Percentiles rank a stretch among this genome's conserved stretches.
Evolutionary conservation across 2,888 invertebrate genomes (phyloP).

Genomic region (Bugulina stolonifera): DNA sequence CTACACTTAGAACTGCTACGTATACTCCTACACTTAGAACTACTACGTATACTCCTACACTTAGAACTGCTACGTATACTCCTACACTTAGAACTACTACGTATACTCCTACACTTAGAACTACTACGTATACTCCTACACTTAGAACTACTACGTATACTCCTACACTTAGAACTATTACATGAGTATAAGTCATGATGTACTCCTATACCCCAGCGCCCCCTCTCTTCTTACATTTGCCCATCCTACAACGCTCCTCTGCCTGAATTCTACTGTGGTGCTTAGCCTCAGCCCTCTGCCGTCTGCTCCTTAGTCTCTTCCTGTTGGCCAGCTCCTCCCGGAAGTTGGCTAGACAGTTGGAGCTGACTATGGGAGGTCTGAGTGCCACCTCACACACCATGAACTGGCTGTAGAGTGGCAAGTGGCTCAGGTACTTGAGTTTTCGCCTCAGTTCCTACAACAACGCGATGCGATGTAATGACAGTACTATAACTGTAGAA

Average conservation of each 20-base stretch:
- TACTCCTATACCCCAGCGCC: not conserved
- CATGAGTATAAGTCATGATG: no score
- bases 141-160: no score
- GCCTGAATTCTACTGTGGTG: conserved; percentile 71
- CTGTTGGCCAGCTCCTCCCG: conserved; percentile 72
- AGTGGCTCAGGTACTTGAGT: conserved; percentile 72
- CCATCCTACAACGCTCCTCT: conserved; percentile 68
- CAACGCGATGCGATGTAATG: no score
- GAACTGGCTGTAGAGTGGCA: conserved; percentile 84
- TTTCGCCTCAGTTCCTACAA: conserved; percentile 65
- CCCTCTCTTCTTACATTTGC: conserved; percentile 49
- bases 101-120: no score
- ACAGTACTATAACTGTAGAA: no score
- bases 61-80: no score
- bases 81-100: no score
- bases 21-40: no score
- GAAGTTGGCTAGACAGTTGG: conserved; percentile 65
- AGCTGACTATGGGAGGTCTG: conserved; percentile 65
- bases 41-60: no score
- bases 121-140: no score
- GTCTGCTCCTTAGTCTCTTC: conserved; percentile 64
- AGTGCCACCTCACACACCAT: conserved; percentile 82
- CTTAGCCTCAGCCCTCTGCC: conserved; percentile 70
- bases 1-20: no score
- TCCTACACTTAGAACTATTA: no score